Conservation (phyloP, 2,797 vertebrate genomes). For the Ispidina lecontei region DNA sequence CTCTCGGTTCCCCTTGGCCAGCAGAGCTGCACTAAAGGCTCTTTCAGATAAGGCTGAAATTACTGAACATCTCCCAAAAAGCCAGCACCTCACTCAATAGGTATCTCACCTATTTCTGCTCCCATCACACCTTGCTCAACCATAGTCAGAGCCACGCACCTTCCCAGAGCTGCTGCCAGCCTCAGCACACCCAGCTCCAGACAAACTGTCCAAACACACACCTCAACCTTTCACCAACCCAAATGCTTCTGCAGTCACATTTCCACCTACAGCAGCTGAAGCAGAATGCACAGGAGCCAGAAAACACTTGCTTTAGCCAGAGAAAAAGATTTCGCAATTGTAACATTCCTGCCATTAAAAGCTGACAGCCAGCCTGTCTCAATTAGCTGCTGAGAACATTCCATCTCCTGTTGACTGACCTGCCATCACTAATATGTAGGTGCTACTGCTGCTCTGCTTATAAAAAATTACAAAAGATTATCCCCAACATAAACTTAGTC, state of each 20-base stretch:
- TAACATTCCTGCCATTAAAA: neutral
- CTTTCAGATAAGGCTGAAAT: neutral
- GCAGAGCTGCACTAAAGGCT: neutral
- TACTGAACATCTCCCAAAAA: neutral
- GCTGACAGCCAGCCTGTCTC: neutral
- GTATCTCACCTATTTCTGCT: neutral
- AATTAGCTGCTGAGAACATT: neutral
- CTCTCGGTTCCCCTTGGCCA: neutral
- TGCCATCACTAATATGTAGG: accelerated
- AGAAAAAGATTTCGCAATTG: accelerated
- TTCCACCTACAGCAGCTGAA: neutral
- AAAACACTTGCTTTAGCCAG: neutral
- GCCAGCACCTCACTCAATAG: accelerated
- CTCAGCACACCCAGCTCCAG: accelerated
- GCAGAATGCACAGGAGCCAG: neutral
- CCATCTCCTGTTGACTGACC: neutral
- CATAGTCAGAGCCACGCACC: accelerated
- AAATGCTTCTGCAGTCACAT: accelerated
- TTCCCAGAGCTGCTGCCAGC: neutral
- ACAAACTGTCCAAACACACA: accelerated
- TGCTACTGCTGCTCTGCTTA: neutral
- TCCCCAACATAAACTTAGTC: neutral
- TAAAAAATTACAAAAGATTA: neutral
- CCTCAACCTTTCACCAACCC: neutral
- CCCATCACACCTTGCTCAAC: neutral